Conservation (phyloP, 2,797 vertebrate species). For the Chrysolophus pictus region DNA sequence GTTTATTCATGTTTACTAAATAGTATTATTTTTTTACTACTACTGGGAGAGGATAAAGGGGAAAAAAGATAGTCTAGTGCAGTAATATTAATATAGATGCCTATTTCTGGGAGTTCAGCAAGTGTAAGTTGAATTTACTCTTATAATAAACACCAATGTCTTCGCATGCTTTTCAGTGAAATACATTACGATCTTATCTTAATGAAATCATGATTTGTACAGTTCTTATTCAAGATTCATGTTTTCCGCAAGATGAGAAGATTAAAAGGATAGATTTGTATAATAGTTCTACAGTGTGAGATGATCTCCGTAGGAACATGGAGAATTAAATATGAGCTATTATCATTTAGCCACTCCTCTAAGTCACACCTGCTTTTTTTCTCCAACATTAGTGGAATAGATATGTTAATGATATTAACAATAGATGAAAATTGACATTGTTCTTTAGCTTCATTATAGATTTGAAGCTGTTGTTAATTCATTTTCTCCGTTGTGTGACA, state of each 20-base stretch:
- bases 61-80: not conserved
- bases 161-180: not conserved
- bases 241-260: not conserved
- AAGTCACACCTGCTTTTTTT: slow-evolving; percentile 13
- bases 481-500: slow-evolving; percentile 7
- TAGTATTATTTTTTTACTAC: not conserved
- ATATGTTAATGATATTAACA: not conserved
- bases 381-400: not conserved
- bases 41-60: not conserved
- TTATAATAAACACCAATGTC: not conserved
- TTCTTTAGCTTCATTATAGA: slow-evolving; percentile 35
- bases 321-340: not conserved
- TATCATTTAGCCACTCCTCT: not conserved
- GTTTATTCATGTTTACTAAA: not conserved
- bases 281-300: not conserved
- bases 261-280: not conserved
- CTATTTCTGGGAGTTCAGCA: not conserved
- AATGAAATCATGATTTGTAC: not conserved
- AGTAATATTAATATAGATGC: not conserved
- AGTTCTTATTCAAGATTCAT: not conserved
- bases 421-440: slow-evolving; percentile 47
- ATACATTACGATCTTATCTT: not conserved
- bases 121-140: not conserved
- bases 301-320: not conserved
- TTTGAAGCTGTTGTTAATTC: slow-evolving; percentile 31